A percentile compares a stretch with the other conserved stretches of the same genome.
Evolutionary conservation across 2,888 invertebrate species (phyloP).

Genomic region (Orthosia cruda): DNA sequence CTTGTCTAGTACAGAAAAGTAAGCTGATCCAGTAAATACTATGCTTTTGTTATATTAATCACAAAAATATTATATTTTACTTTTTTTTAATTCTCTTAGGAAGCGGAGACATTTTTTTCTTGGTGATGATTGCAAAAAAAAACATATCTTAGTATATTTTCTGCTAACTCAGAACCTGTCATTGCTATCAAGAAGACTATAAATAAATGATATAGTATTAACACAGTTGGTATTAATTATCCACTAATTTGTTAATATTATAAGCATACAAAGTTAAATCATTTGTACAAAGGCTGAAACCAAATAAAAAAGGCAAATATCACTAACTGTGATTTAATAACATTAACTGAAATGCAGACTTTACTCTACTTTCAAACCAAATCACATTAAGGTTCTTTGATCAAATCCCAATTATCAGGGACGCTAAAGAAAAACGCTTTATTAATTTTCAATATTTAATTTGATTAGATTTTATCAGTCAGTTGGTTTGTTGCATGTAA

Average conservation of each 20-base stretch:
- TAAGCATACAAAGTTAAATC: no score
- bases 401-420: neutral
- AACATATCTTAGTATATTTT: neutral
- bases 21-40: neutral
- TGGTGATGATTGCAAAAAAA: neutral
- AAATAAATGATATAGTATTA: constrained; percentile 28
- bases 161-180: neutral
- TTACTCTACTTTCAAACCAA: no score
- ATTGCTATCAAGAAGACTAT: neutral
- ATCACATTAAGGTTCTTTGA: no score
- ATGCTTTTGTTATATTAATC: neutral
- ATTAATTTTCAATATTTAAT: constrained; percentile 4
- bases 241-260: neutral
- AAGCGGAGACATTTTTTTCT: neutral
- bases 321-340: neutral
- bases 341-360: no score
- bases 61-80: constrained; percentile 19
- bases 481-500: neutral
- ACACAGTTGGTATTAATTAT: constrained; percentile 11
- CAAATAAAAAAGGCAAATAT: neutral
- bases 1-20: neutral
- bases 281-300: no score
- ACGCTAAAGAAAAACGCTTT: neutral
- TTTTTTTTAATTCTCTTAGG: neutral
- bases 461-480: constrained; percentile 2